phyloP scores from a whole-genome alignment of 2,113 vertebrate species.

The Pyrgilauda ruficollis region DNA sequence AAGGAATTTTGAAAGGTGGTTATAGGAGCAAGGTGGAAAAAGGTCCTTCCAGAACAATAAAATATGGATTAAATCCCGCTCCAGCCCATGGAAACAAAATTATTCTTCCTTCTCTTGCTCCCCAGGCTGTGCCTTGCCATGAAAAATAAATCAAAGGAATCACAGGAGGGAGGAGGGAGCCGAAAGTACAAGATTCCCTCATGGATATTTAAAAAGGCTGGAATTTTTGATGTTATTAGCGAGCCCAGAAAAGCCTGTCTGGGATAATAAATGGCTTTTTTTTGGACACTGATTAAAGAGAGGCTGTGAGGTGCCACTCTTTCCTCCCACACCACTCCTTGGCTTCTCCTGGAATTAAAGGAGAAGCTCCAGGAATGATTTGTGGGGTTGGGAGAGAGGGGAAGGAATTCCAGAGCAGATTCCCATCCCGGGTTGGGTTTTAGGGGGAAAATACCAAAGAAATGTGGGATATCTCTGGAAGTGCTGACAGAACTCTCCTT shows the following conservation, averaged over 20 bases:
- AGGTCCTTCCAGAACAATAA: neutral
- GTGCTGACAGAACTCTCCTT: neutral
- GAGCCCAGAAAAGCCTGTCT: neutral
- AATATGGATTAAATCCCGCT: neutral
- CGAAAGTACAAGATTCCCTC: neutral
- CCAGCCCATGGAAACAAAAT: neutral
- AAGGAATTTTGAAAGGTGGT: neutral
- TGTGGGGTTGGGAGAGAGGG: neutral
- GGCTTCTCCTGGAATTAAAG: neutral
- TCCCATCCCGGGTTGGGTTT: neutral
- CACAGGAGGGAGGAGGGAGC: neutral
- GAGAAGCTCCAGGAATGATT: neutral
- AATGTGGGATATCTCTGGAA: neutral
- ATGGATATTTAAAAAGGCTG: conserved; percentile 47
- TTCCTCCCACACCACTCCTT: neutral
- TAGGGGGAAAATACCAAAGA: neutral
- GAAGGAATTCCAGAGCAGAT: neutral
- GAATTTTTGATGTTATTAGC: neutral
- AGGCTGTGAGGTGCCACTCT: neutral
- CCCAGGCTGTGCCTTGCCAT: neutral
- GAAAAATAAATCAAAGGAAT: neutral
- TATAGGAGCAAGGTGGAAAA: neutral
- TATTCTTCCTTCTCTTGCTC: neutral
- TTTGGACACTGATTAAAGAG: conserved; percentile 30
- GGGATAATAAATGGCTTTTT: conserved; percentile 8